Percentiles rank a stretch among this genome's conserved stretches.
Conservation (phyloP, 2,888 invertebrate genomes). For the Selenia dentaria region DNA sequence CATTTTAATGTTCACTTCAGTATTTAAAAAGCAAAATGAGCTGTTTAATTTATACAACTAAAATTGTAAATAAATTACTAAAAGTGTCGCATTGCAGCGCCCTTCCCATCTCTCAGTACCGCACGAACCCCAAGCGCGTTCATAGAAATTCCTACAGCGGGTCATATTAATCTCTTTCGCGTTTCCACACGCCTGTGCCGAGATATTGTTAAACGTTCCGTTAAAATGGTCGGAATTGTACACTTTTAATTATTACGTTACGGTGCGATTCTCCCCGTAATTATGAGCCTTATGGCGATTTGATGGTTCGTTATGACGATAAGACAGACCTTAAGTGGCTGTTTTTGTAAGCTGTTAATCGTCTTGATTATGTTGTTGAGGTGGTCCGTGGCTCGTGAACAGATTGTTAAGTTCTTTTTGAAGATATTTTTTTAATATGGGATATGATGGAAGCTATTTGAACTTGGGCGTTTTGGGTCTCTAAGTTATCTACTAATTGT, state of each 20-base stretch:
- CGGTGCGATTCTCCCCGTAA: slow-evolving; percentile 30
- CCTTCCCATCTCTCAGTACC: slow-evolving; percentile 30
- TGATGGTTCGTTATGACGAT: slow-evolving; percentile 14
- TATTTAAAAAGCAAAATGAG: too few species aligned
- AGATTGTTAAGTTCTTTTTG: too few species aligned
- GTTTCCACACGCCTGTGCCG: slow-evolving; percentile 55
- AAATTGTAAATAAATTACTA: too few species aligned
- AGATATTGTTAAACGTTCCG: slow-evolving; percentile 61
- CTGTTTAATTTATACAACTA: too few species aligned
- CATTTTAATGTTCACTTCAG: too few species aligned
- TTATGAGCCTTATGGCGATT: slow-evolving; percentile 27
- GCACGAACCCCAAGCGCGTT: slow-evolving; percentile 45
- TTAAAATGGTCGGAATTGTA: slow-evolving; percentile 64
- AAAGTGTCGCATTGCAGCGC: neutral
- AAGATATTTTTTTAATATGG: too few species aligned
- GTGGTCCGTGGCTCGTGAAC: slow-evolving; percentile 3
- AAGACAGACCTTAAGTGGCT: slow-evolving; percentile 3
- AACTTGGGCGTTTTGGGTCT: too few species aligned
- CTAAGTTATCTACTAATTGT: too few species aligned
- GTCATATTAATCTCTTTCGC: slow-evolving; percentile 76
- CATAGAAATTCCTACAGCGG: slow-evolving; percentile 67
- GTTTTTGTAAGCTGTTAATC: slow-evolving; percentile 11
- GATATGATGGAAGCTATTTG: too few species aligned
- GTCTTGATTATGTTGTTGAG: slow-evolving; percentile 15
- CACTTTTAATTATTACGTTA: slow-evolving; percentile 62